Base-by-base conservation (phyloP, 2,113 vertebrate genomes). In the Otis tarda region DNA sequence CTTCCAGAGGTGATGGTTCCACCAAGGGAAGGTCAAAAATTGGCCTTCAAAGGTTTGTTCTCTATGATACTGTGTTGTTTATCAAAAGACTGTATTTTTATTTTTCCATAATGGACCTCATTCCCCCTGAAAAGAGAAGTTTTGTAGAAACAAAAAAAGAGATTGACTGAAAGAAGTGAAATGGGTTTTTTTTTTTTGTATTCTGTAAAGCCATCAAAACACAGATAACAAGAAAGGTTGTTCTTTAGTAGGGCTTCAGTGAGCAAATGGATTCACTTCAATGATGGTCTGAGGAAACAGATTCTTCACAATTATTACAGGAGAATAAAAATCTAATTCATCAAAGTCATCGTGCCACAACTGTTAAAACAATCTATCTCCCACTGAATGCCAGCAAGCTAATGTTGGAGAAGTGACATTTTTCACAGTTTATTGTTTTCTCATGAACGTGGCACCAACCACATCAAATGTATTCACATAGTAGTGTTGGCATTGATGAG, bases 361-460 rank as follows among this genome's bases (percentile, higher is more conserved):
- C 94, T 97, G 97, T 95, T 97, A 92, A 52, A 95, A 94, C 96
- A 95, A 96, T 95, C 91, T 67, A n/a, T 95, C 84, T 97, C 31
- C 69, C 41, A 12, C 81, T 97, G 89, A 97, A 83, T 73, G 43
- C 47, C 24, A 83, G 90, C 88, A 79, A 96, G 73, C 56, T 93
- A 88, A 95, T 95, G 96, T 97, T 95, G 92, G 91, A 97, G 88
- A 97, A 97, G 96, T 97, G 97, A 87, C 82, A 86, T 96, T 97
- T 98, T 97, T 96, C 94, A 96, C 89, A 96, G 95, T 97, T 97
- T 95, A 95, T 93, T 97, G 94, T 97, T 87, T 90, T 95, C 93
- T 96, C 87, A 88, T 97, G 87, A 94, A 90, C 39, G 15, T 59
- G 75, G 90, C 76, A 94, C n/a, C 90, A 95, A 31, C 88, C 88